Evolutionary conservation across 2,113 vertebrate genomes (phyloP).

Genomic region (Ctenodactylus gundi): DNA sequence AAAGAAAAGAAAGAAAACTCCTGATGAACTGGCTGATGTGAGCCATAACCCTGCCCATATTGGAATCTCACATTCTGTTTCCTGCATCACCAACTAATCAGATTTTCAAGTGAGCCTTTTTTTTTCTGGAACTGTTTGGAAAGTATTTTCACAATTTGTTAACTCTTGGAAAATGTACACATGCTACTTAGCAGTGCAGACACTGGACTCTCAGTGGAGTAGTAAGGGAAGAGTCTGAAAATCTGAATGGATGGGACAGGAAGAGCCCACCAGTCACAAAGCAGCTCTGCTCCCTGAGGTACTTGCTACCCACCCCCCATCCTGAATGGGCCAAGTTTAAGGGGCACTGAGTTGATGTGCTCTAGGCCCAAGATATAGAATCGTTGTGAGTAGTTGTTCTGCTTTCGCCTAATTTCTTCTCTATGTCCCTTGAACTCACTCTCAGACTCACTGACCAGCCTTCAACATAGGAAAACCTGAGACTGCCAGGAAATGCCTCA

Average conservation of each 20-base stretch:
- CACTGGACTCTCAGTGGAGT: neutral
- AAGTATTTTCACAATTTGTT: neutral
- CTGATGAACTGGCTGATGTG: neutral
- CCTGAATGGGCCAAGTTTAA: neutral
- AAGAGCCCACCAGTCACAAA: neutral
- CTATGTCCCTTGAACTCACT: neutral
- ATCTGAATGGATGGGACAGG: neutral
- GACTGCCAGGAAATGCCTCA: constrained; percentile 4
- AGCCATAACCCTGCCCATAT: neutral
- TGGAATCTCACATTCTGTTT: neutral
- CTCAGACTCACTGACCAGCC: neutral
- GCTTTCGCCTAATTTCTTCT: neutral
- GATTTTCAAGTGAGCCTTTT: constrained; percentile 23
- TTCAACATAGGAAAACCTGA: constrained; percentile 18
- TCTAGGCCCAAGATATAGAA: neutral
- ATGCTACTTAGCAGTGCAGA: neutral
- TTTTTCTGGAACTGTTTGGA: neutral
- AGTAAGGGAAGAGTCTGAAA: neutral
- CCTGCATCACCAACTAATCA: neutral
- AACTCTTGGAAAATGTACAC: neutral
- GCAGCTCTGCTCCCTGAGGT: neutral
- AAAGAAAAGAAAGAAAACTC: no score
- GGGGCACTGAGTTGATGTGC: neutral
- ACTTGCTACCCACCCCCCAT: neutral
- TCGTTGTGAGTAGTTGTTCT: neutral